Percentiles rank a stretch among this genome's conserved stretches.
Evolutionary conservation across 2,113 vertebrate genomes (phyloP).

Genomic region (Tympanuchus pallidicinctus): DNA sequence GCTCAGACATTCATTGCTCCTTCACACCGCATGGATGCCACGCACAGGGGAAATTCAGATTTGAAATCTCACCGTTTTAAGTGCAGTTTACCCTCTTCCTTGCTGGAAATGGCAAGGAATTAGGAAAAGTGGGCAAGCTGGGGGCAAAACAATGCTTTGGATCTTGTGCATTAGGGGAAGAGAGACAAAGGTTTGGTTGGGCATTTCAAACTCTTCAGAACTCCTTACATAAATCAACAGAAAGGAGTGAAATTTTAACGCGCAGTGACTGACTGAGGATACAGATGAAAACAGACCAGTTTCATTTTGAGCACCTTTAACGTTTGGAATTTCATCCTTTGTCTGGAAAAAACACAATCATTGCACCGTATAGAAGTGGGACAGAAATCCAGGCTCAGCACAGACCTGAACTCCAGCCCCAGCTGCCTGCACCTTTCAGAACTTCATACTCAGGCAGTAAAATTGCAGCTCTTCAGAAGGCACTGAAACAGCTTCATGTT

Average conservation of each 20-base stretch:
- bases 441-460: background rate
- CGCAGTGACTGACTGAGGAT: background rate
- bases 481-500: background rate
- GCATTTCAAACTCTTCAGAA: background rate
- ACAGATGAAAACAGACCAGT: background rate
- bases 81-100: background rate
- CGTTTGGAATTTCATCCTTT: background rate
- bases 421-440: background rate
- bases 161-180: background rate
- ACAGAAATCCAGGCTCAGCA: background rate
- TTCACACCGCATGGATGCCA: background rate
- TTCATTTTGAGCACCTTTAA: background rate
- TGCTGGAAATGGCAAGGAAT: background rate
- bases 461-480: background rate
- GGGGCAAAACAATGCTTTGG: background rate
- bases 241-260: background rate
- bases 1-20: background rate
- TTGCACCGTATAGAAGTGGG: accelerated
- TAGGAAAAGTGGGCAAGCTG: background rate
- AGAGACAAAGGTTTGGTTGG: background rate
- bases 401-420: background rate
- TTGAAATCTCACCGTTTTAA: background rate
- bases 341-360: background rate
- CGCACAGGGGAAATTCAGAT: background rate
- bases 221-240: background rate